These are phyloP conservation scores for Lasiurus cinereus DNA, from an alignment of 2,113 vertebrate species.

Conservation along the genomic window DNA sequence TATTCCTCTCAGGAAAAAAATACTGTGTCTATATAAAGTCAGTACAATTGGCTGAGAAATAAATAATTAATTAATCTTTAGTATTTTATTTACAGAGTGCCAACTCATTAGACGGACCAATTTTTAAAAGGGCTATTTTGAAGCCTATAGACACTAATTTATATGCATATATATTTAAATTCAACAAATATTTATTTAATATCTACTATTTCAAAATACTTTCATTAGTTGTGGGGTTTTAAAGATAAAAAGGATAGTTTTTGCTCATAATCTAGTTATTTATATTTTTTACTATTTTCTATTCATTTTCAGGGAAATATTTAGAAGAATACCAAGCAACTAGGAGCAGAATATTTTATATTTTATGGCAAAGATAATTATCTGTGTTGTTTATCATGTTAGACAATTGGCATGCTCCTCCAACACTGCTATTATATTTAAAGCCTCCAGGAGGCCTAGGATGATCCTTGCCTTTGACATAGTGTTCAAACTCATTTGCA, in stretches of 20 bases:
- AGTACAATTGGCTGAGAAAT: neutral
- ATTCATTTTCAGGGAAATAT: neutral
- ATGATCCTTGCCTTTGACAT: neutral
- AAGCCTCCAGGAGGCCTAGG: neutral
- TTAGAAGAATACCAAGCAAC: neutral
- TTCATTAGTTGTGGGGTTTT: constrained; percentile 14
- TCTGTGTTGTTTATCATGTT: neutral
- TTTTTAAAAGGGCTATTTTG: neutral
- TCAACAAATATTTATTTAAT: neutral
- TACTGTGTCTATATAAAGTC: neutral
- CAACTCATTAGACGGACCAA: neutral
- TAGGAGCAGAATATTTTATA: constrained; percentile 11
- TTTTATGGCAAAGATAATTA: neutral
- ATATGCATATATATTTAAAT: neutral
- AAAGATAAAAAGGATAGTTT: neutral
- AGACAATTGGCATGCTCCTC: neutral
- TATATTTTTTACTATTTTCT: neutral
- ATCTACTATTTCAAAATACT: neutral
- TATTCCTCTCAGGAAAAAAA: neutral
- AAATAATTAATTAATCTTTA: constrained; percentile 29
- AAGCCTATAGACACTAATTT: neutral
- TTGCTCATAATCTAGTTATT: neutral
- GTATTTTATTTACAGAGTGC: neutral
- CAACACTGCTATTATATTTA: neutral
- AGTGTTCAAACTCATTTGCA: neutral